phyloP scores from a whole-genome alignment of 2,113 vertebrate genomes.

The Lasiurus borealis region DNA sequence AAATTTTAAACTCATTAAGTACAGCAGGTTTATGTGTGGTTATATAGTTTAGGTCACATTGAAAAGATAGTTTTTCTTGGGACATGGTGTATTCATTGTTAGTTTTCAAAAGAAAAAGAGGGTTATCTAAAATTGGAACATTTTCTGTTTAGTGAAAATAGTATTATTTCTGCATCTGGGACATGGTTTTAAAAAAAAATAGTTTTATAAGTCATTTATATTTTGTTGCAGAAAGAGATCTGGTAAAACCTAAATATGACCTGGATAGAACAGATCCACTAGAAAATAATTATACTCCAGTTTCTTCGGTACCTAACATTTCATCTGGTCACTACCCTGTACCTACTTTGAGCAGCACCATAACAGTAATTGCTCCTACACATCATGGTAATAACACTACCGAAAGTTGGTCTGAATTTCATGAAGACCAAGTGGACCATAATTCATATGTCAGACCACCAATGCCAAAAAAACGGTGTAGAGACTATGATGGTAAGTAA shows the following conservation, averaged over 20 bases:
- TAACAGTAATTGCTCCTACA: conserved; percentile 96
- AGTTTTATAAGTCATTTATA: conserved; percentile 60
- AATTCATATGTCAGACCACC: conserved; percentile 92
- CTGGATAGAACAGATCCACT: conserved; percentile 90
- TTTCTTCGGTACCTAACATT: conserved; percentile 90
- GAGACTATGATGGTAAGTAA: conserved; percentile 98
- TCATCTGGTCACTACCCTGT: conserved; percentile 95
- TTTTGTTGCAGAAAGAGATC: conserved; percentile 92
- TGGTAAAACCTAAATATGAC: conserved; percentile 95
- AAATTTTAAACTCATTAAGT: conserved; percentile 35
- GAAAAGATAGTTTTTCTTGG: background rate
- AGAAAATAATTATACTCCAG: conserved; percentile 92
- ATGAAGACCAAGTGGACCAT: conserved; percentile 93
- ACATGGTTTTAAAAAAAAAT: background rate
- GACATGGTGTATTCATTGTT: background rate
- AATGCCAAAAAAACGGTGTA: conserved; percentile 95
- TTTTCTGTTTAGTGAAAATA: conserved; percentile 50
- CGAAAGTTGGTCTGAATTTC: conserved; percentile 97
- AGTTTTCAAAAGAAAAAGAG: conserved; percentile 3
- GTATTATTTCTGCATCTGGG: background rate
- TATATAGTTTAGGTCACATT: conserved; percentile 49
- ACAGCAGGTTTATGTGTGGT: background rate
- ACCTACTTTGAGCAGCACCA: conserved; percentile 96
- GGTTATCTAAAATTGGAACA: background rate
- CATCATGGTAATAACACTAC: conserved; percentile 96